Percentiles rank a stretch among this genome's conserved stretches.
These are phyloP conservation scores for Pollenia labialis DNA, from an alignment of 2,888 invertebrate species.

Conservation along the genomic window DNA sequence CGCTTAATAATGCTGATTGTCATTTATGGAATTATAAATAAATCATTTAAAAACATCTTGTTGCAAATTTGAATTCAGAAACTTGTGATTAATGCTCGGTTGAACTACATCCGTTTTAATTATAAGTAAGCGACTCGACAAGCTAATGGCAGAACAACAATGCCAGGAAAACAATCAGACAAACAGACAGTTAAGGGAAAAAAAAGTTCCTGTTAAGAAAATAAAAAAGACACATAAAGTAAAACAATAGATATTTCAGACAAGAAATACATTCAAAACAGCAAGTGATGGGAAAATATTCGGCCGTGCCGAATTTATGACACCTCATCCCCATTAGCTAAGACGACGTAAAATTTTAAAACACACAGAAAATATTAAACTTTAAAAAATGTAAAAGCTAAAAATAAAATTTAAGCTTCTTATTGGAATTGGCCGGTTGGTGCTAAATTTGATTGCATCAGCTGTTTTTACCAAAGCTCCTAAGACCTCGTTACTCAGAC, in stretches of 20 bases:
- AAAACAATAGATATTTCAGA: slow-evolving; percentile 42
- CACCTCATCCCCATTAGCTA: no score
- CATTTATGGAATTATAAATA: neutral
- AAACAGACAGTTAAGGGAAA: neutral
- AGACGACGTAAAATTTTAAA: no score
- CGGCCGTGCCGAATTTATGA: no score
- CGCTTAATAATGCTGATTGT: neutral
- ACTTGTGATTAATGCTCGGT: slow-evolving; percentile 78
- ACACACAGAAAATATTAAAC: no score
- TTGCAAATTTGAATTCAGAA: slow-evolving; percentile 43
- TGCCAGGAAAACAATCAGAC: slow-evolving; percentile 45
- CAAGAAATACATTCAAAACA: slow-evolving; percentile 12
- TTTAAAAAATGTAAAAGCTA: no score
- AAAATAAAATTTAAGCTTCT: no score
- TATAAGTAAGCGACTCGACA: slow-evolving; percentile 78
- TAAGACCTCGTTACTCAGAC: no score
- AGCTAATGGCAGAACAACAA: slow-evolving; percentile 77
- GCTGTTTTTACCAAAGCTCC: no score
- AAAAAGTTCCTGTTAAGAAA: neutral
- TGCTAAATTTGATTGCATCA: no score
- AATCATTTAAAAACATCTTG: slow-evolving; percentile 8
- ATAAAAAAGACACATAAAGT: neutral
- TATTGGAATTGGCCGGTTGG: no score
- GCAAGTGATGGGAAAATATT: no score
- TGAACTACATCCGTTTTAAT: slow-evolving; percentile 81